Evolutionary conservation across 1,140 invertebrate genomes (phyloP).

Genomic region (Heterodera carotae): DNA sequence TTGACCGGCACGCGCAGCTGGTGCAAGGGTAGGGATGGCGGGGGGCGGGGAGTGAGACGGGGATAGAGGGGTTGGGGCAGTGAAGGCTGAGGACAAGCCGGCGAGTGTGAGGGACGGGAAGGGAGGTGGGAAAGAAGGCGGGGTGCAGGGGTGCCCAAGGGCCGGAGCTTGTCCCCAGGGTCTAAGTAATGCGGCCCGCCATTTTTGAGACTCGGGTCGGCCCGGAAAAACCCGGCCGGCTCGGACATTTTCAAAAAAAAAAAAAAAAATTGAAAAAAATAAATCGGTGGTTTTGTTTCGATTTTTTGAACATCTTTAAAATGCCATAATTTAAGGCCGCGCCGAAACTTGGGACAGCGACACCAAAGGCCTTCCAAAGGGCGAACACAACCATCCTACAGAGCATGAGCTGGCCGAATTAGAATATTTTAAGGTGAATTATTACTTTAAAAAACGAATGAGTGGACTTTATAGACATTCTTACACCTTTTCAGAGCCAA

Average conservation of each 20-base stretch:
- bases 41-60: too few species aligned
- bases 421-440: constrained; percentile 52
- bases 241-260: too few species aligned
- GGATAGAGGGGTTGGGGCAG: too few species aligned
- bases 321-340: constrained; percentile 37
- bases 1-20: constrained; percentile 49
- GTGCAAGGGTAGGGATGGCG: constrained; percentile 42
- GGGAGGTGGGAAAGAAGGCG: too few species aligned
- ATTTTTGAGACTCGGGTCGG: too few species aligned
- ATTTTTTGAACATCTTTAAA: background rate
- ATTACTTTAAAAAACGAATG: background rate
- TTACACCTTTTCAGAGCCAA: constrained; percentile 42
- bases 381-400: constrained; percentile 52
- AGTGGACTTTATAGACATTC: background rate
- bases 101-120: too few species aligned
- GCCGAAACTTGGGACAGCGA: constrained; percentile 60
- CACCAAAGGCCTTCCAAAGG: constrained; percentile 48
- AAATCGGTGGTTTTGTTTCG: background rate
- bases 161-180: too few species aligned
- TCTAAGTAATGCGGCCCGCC: too few species aligned
- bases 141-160: too few species aligned
- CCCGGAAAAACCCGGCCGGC: too few species aligned
- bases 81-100: too few species aligned
- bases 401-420: constrained; percentile 56
- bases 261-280: too few species aligned